A percentile compares a stretch with the other conserved stretches of the same genome.
Evolutionary conservation across 2,888 invertebrate genomes (phyloP).

Genomic region (Drosophila koepferae): DNA sequence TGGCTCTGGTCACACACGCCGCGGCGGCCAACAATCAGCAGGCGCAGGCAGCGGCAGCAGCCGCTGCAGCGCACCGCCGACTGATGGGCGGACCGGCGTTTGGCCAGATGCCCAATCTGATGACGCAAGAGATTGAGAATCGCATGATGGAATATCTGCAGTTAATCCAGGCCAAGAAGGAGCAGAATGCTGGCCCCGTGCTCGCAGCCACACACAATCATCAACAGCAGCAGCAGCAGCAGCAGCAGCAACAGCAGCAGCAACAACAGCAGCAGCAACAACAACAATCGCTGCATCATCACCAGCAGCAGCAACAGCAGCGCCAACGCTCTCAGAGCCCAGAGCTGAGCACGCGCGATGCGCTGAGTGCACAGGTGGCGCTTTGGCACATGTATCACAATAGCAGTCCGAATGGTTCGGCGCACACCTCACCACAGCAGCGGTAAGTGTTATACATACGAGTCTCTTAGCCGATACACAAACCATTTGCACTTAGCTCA

Average conservation of each 20-base stretch:
- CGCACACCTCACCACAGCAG: slow-evolving; percentile 86
- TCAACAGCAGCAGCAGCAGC: slow-evolving; percentile 58
- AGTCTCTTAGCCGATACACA: not conserved
- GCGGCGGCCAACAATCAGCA: slow-evolving; percentile 86
- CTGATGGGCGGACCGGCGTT: slow-evolving; percentile 83
- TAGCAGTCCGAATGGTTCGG: slow-evolving; percentile 86
- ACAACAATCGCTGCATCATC: slow-evolving; percentile 49
- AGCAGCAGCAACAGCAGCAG: slow-evolving; percentile 49
- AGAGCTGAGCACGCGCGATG: slow-evolving; percentile 85
- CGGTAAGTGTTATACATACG: slow-evolving; percentile 77
- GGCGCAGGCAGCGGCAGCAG: slow-evolving; percentile 86
- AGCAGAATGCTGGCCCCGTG: slow-evolving; percentile 52
- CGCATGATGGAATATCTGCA: slow-evolving; percentile 93
- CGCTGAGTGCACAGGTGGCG: slow-evolving; percentile 90
- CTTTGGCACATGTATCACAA: slow-evolving; percentile 94
- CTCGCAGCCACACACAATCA: slow-evolving; percentile 56
- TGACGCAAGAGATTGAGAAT: slow-evolving; percentile 90
- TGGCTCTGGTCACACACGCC: slow-evolving; percentile 89
- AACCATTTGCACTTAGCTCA: slow-evolving; percentile 18
- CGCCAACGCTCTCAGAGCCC: slow-evolving; percentile 84
- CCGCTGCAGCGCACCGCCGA: slow-evolving; percentile 84
- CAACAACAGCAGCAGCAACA: slow-evolving; percentile 65
- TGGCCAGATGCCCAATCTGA: slow-evolving; percentile 88
- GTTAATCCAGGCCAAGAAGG: slow-evolving; percentile 87
- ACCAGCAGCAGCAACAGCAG: slow-evolving; percentile 59